Evolutionary conservation across 2,797 vertebrate species (phyloP).

Genomic region (Rhabdophis nuchalis): DNA sequence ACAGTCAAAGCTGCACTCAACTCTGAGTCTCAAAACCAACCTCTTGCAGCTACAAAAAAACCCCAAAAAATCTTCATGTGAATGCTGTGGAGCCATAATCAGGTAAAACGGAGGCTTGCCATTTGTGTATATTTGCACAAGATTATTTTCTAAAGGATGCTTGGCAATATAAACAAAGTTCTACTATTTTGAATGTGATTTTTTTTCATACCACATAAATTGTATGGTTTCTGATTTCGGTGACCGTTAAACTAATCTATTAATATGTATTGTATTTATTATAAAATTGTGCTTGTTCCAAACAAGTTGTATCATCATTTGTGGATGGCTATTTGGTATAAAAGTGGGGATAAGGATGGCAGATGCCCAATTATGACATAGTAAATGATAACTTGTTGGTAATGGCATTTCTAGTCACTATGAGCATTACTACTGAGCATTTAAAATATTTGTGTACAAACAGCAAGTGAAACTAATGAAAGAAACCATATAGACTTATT

Average conservation of each 20-base stretch:
- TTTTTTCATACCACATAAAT: neutral
- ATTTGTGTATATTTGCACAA: fast-evolving
- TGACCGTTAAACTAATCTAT: neutral
- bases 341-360: neutral
- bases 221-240: neutral
- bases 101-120: conserved; percentile 54
- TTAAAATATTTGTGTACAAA: neutral
- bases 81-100: neutral
- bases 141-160: neutral
- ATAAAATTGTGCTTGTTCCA: neutral
- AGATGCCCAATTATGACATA: fast-evolving
- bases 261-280: fast-evolving
- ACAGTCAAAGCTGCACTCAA: conserved; percentile 1
- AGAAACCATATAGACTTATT: neutral
- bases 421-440: neutral
- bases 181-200: fast-evolving
- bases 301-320: neutral
- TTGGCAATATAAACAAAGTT: neutral
- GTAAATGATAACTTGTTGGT: neutral
- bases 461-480: neutral
- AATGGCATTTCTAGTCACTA: neutral
- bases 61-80: neutral
- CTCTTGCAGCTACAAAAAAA: neutral
- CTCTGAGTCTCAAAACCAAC: neutral
- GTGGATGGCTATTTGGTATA: neutral